phyloP scores from a whole-genome alignment of 2,888 invertebrate genomes.

The Temnothorax unifasciatus region DNA sequence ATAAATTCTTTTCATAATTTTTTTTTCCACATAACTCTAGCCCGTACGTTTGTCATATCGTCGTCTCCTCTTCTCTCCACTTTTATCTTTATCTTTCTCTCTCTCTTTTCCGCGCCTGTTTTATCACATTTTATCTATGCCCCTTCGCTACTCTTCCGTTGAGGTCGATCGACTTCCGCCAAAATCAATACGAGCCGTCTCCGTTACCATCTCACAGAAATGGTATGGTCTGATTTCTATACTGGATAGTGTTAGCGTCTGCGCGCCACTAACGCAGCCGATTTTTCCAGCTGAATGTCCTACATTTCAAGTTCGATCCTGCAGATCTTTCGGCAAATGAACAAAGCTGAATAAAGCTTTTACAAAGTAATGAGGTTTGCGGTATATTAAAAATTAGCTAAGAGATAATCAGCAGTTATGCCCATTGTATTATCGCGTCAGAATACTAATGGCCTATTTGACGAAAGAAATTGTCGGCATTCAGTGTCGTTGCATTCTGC shows the following conservation, averaged over 20 bases:
- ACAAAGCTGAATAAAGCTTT: neutral
- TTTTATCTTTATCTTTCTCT: neutral
- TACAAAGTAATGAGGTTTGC: neutral
- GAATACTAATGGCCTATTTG: slow-evolving; percentile 78
- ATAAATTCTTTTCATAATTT: neutral
- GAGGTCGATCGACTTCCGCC: slow-evolving; percentile 70
- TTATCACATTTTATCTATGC: slow-evolving; percentile 39
- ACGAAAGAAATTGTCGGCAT: slow-evolving; percentile 72
- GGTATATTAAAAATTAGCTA: neutral
- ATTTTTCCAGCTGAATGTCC: slow-evolving; percentile 45
- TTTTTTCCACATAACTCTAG: neutral
- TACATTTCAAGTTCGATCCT: slow-evolving; percentile 43
- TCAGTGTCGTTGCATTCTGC: slow-evolving; percentile 75
- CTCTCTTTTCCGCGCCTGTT: neutral
- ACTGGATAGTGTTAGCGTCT: slow-evolving; percentile 51
- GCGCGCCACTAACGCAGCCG: slow-evolving; percentile 37
- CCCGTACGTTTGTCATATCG: neutral
- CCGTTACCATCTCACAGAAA: slow-evolving; percentile 59
- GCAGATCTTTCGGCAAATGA: neutral
- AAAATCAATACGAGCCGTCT: slow-evolving; percentile 70
- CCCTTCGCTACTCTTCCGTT: slow-evolving; percentile 44
- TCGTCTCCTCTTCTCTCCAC: neutral
- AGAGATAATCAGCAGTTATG: neutral
- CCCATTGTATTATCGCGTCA: neutral
- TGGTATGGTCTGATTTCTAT: slow-evolving; percentile 63